Evolutionary conservation across 2,113 vertebrate genomes (phyloP), one percentile per base, ranked within the genome.

Genomic region (Aix galericulata): DNA sequence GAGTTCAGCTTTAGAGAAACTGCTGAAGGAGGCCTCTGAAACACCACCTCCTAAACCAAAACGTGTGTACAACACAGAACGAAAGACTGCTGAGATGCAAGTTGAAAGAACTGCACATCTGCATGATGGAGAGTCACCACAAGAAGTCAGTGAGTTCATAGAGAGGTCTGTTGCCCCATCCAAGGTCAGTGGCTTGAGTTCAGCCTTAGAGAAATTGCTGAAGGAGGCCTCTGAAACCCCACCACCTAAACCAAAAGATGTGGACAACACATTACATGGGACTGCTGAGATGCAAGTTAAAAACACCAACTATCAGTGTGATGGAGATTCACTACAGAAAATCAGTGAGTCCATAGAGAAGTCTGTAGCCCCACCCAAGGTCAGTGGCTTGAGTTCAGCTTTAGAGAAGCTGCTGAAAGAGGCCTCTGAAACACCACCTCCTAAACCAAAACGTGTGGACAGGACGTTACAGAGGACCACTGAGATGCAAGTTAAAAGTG

Each of bases 71-170:
- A 6, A 17, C 6, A 25, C 10, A 11, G 25, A 40, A 44, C 12
- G 3, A 11, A 26, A 62, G 1, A 32, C 17, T 68, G 32, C n/a
- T 18, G 84, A 55, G n/a, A 4, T 27, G 13, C 10, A 76, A 27
- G 7, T 5, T 50, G 40, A 53, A 89, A 21, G 10, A 38, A 38
- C 9, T 38, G 38, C 5, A 75, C 2, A 3, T 18, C 1, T 74
- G 10, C 13, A 6, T n/a, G 31, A 25, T 44, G 9, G 8, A 8
- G 55, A 44, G 5, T 6, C 63, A 38, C 48, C 0, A 1, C 64
- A 88, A 69, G 96, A 95, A 89, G 40, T 95, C 23, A 17, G 5
- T 40, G 97, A 97, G 60, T 88, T 23, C 27, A 36, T 46, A 60
- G 95, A 63, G 69, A 91, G 94, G 79, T 89, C 85, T 31, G 17